Evolutionary conservation across 2,113 vertebrate species (phyloP).

Genomic region (Ctenodactylus gundi): DNA sequence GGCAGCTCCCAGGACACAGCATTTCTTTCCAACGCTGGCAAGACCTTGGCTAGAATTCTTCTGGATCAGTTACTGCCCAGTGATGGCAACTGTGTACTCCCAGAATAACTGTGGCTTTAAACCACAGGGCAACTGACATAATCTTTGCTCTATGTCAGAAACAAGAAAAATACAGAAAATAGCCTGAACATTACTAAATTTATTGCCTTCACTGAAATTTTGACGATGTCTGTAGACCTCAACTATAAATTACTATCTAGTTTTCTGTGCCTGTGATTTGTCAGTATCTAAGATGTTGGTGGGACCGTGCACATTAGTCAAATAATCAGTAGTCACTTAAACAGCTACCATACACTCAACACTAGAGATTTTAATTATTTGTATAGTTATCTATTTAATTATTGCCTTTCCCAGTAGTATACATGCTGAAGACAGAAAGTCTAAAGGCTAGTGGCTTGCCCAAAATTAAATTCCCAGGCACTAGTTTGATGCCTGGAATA

Average conservation of each 20-base stretch:
- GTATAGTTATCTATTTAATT: not conserved
- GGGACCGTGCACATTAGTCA: not conserved
- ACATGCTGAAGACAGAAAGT: not conserved
- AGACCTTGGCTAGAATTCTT: constrained; percentile 60
- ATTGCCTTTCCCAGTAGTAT: not conserved
- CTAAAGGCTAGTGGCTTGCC: not conserved
- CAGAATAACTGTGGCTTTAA: constrained; percentile 73
- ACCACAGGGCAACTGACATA: constrained; percentile 68
- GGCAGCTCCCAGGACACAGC: constrained; percentile 3
- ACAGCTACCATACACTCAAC: not conserved
- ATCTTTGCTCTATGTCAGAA: constrained; percentile 56
- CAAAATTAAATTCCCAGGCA: not conserved
- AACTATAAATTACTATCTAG: not conserved
- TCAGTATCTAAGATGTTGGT: constrained; percentile 25
- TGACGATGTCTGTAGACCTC: constrained; percentile 11
- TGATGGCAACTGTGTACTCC: constrained; percentile 56
- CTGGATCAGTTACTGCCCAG: constrained; percentile 48
- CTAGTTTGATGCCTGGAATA: not conserved
- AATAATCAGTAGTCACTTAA: not conserved
- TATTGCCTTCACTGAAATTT: constrained; percentile 37
- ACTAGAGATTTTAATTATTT: not conserved
- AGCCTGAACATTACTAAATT: constrained; percentile 31
- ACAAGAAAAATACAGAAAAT: constrained; percentile 66
- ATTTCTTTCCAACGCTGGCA: constrained; percentile 63
- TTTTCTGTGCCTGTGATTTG: not conserved